Percentiles rank a stretch among this genome's conserved stretches.
Evolutionary conservation across 2,888 invertebrate species (phyloP).

Genomic region (Hoplodrina blanda): DNA sequence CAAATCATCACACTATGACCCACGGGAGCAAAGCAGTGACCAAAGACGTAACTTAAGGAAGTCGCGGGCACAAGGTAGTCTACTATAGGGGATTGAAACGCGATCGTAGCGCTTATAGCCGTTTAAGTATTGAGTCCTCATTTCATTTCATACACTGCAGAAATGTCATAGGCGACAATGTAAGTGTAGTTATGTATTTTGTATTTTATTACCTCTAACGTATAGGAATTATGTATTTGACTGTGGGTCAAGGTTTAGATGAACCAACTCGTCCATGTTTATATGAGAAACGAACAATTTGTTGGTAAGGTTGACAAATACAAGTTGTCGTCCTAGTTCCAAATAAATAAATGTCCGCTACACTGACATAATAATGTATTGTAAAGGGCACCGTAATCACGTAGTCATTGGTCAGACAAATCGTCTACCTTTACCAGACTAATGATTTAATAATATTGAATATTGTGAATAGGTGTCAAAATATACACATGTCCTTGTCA

Average conservation of each 20-base stretch:
- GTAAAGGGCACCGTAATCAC: constrained; percentile 31
- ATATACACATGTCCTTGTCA: constrained; percentile 56
- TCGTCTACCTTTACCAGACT: constrained; percentile 8
- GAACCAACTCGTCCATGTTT: not conserved
- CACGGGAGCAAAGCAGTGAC: no score
- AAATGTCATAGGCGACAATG: not conserved
- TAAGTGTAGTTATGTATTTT: not conserved
- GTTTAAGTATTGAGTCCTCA: no score
- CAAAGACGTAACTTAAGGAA: no score
- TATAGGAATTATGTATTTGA: not conserved
- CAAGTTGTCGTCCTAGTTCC: constrained; percentile 25
- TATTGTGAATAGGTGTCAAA: constrained; percentile 52
- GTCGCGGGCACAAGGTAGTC: no score
- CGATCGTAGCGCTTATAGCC: no score
- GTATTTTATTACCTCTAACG: no score
- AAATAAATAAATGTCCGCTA: constrained; percentile 16
- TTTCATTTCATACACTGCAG: no score
- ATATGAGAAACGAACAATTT: constrained; percentile 5
- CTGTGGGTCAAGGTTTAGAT: constrained; percentile 22
- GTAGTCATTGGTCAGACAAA: constrained; percentile 27
- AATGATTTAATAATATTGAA: constrained; percentile 12
- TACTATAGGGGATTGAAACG: no score
- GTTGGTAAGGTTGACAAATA: constrained; percentile 11
- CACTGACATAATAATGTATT: constrained; percentile 21
- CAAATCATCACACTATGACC: no score